Conservation (phyloP, 1,140 invertebrate genomes). For the Cylas formicarius region DNA sequence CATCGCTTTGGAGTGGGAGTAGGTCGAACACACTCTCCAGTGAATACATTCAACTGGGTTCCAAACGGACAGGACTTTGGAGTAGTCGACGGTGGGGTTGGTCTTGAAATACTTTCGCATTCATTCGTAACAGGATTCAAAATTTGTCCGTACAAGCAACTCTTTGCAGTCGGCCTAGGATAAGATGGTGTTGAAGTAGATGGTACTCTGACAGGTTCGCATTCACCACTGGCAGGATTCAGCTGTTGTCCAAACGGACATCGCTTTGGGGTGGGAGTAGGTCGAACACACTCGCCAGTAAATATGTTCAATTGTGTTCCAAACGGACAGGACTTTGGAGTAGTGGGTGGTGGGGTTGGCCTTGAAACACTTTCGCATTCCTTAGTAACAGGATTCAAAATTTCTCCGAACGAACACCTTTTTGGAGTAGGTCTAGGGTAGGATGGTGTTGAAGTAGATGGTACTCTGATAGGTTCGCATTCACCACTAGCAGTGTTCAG, state of each 20-base stretch:
- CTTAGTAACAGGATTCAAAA: not conserved
- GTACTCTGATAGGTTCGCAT: no score
- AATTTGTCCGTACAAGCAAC: no score
- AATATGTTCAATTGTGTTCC: not conserved
- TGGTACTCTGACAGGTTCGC: no score
- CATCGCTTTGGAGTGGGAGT: not conserved
- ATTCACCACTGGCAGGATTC: slow-evolving; percentile 8
- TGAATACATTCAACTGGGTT: slow-evolving; percentile 8
- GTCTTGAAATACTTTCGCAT: no score
- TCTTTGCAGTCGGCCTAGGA: no score
- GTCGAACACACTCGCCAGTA: not conserved
- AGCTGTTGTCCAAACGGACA: slow-evolving; percentile 13
- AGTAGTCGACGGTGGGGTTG: no score
- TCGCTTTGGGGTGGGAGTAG: not conserved
- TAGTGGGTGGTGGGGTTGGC: not conserved
- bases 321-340: slow-evolving; percentile 6
- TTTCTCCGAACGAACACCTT: slow-evolving; percentile 3
- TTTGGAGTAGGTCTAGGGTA: no score
- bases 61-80: slow-evolving; percentile 7
- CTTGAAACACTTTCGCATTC: not conserved
- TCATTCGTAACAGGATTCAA: no score
- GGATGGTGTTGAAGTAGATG: no score
- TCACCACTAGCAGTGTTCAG: no score
- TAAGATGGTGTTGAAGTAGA: no score
- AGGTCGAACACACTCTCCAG: slow-evolving; percentile 1